A percentile compares a stretch with the other conserved stretches of the same genome.
Evolutionary conservation across 2,888 invertebrate species (phyloP).

Genomic region (Maniola hyperantus): DNA sequence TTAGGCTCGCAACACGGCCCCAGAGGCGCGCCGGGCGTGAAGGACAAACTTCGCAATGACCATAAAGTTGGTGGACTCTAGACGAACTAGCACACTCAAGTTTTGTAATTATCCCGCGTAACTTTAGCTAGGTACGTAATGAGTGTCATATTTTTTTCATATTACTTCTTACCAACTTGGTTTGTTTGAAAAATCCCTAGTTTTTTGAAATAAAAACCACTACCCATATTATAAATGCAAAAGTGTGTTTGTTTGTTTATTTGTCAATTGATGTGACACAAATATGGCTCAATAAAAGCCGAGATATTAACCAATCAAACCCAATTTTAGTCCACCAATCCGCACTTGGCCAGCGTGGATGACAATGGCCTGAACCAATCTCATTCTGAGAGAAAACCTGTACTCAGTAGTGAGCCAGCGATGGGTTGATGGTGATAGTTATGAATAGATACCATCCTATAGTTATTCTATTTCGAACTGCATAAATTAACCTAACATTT

Average conservation of each 20-base stretch:
- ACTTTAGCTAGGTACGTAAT: conserved; percentile 17
- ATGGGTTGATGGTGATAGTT: too few species aligned
- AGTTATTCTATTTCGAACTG: too few species aligned
- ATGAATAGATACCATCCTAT: too few species aligned
- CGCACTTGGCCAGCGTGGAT: too few species aligned
- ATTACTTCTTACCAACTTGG: neutral
- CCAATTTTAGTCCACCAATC: too few species aligned
- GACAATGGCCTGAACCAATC: too few species aligned
- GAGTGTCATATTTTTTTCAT: conserved; percentile 1
- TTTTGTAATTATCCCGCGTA: conserved; percentile 19
- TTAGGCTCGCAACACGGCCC: conserved; percentile 6
- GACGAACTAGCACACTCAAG: conserved; percentile 16
- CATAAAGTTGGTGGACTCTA: conserved; percentile 22
- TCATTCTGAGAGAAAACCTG: too few species aligned
- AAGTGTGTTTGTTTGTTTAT: too few species aligned
- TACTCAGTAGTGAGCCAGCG: too few species aligned
- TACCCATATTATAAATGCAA: too few species aligned
- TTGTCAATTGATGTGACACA: conserved; percentile 12
- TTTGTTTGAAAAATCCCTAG: neutral
- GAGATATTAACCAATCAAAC: neutral
- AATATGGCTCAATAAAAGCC: conserved; percentile 11
- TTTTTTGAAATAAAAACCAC: too few species aligned
- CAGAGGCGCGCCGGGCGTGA: neutral
- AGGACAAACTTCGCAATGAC: conserved; percentile 25
- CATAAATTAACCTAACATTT: too few species aligned